phyloP scores from a whole-genome alignment of 2,113 vertebrate genomes.

The Hyla sarda region DNA sequence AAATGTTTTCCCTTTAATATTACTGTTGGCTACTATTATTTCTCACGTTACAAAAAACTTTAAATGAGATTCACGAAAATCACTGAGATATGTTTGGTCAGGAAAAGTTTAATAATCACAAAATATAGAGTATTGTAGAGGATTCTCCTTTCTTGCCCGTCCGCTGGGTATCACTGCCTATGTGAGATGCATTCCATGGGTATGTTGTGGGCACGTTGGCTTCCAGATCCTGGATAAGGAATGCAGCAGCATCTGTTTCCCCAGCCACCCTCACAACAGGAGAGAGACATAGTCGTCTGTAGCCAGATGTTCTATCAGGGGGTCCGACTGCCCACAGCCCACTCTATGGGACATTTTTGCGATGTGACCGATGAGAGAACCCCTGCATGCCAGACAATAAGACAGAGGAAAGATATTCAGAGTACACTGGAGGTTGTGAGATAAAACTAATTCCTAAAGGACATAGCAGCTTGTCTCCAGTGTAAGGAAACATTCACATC shows the following conservation, averaged over 20 bases:
- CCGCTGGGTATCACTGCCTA: background rate
- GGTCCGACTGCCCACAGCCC: background rate
- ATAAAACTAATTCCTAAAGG: too few species aligned
- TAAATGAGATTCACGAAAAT: too few species aligned
- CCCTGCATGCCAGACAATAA: too few species aligned
- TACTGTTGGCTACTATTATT: too few species aligned
- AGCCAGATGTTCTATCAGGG: slow-evolving; percentile 9
- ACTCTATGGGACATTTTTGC: background rate
- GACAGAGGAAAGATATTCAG: too few species aligned
- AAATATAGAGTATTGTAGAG: background rate
- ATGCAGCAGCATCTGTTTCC: slow-evolving; percentile 27
- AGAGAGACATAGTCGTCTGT: background rate
- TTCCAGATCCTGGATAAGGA: slow-evolving; percentile 18
- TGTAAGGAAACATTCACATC: too few species aligned
- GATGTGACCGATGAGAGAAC: background rate
- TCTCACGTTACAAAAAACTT: too few species aligned
- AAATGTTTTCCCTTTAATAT: too few species aligned
- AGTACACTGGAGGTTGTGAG: background rate
- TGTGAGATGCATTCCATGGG: slow-evolving; percentile 16
- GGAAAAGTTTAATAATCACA: background rate
- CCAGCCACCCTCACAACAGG: slow-evolving; percentile 24
- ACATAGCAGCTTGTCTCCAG: too few species aligned
- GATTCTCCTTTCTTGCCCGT: background rate
- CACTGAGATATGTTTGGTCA: background rate
- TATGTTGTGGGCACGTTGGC: slow-evolving; percentile 50